Evolutionary conservation across 2,888 invertebrate genomes (phyloP), one percentile per base, ranked within the genome.

Genomic region (Zaprionus obscuricornis): DNA sequence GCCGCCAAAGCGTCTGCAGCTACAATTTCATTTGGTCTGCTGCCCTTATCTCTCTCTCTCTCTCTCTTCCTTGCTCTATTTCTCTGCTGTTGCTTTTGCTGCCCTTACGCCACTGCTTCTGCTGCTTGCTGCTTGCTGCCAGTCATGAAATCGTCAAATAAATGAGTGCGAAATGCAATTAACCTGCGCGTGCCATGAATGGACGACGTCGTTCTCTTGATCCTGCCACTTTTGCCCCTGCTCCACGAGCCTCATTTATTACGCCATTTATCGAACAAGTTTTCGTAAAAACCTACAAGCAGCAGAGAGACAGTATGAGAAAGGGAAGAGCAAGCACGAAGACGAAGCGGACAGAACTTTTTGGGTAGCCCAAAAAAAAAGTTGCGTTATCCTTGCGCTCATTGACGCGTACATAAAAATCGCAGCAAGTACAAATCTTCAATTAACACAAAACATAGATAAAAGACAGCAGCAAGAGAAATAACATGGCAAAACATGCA

Each of bases 141-240:
- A n/a, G n/a, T n/a, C n/a, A 27, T 37, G 62, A 62, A 69, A 69
- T 69, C 74, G 70, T 74, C 70, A 72, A 72, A 60, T 74, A 72
- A 72, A 72, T 74, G 71, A 72, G 60, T 71, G 71, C 71, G 76
- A 76, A 77, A 84, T 73, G 82, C 76, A 84, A 77, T 77, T 84
- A 77, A 81, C 77, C 73, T 68, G 81, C 77, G 85, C 85, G 85
- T 76, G 81, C 73, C 84, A 37, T 26, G 69, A 36, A 66, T 60
- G 59, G 29, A 39, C 13, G 33, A 26, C 51, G 57, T 47, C 39
- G 46, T 49, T n/a, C 29, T 40, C 33, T 31, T 47, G 14, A 42
- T 47, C 20, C 55, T 13, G 26, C n/a, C 13, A 10, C n/a, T n/a
- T n/a, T n/a, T n/a, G n/a, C n/a, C n/a, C 2, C 16, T 26, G 7